Evolutionary conservation across 2,888 invertebrate genomes (phyloP).

Genomic region (Himalopsyche anomala): DNA sequence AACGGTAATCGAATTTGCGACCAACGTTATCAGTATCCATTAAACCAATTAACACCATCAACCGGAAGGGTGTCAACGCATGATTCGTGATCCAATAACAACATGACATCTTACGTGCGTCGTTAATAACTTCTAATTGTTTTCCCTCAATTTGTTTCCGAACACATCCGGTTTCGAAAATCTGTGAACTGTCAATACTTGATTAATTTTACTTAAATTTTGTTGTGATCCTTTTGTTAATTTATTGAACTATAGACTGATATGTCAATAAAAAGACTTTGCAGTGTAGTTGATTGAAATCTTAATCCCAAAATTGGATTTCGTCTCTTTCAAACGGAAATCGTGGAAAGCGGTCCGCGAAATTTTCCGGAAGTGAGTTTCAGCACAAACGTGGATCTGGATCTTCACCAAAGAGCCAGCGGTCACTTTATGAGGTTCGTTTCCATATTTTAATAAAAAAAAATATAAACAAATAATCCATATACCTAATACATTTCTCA

Average conservation of each 20-base stretch:
- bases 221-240: constrained; percentile 2
- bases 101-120: constrained; percentile 23
- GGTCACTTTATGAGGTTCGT: constrained; percentile 85
- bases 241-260: neutral
- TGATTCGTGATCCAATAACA: constrained; percentile 41
- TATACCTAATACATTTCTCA: too few relatives aligned
- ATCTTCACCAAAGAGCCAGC: constrained; percentile 85
- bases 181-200: constrained; percentile 50
- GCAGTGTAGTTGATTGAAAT: constrained; percentile 31
- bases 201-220: neutral
- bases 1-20: constrained; percentile 66
- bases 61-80: constrained; percentile 45
- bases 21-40: constrained; percentile 54
- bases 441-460: neutral
- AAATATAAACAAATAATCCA: too few relatives aligned
- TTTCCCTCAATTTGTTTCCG: neutral
- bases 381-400: constrained; percentile 81
- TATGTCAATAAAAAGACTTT: constrained; percentile 12
- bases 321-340: constrained; percentile 12
- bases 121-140: neutral
- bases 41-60: constrained; percentile 52
- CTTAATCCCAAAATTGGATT: constrained; percentile 13
- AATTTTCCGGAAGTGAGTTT: constrained; percentile 39
- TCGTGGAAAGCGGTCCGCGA: constrained; percentile 23
- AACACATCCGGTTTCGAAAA: constrained; percentile 3